phyloP scores from a whole-genome alignment of 2,797 vertebrate species.

The Philypnodon macrostomus region DNA sequence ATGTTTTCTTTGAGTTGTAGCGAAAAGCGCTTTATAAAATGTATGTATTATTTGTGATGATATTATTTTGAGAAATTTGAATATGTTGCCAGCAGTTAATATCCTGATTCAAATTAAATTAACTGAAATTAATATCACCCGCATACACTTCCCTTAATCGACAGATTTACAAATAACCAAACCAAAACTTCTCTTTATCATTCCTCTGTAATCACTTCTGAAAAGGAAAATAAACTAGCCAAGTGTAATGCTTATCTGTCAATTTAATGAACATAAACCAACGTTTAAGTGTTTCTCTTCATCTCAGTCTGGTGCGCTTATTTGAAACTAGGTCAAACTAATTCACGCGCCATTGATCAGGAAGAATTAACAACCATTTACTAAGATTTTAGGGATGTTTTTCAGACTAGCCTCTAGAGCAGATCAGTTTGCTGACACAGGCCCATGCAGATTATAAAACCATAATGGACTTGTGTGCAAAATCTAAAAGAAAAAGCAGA shows the following conservation, averaged over 20 bases:
- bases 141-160: not conserved
- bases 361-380: slow-evolving; percentile 59
- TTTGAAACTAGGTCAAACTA: slow-evolving; percentile 66
- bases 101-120: no score
- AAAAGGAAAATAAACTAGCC: slow-evolving; percentile 3
- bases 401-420: slow-evolving; percentile 38
- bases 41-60: no score
- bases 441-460: slow-evolving; percentile 2
- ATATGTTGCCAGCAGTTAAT: no score
- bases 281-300: slow-evolving; percentile 5
- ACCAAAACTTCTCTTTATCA: not conserved
- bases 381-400: slow-evolving; percentile 38
- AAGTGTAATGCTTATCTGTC: not conserved
- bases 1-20: no score
- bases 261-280: slow-evolving; percentile 21
- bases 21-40: no score
- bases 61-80: no score
- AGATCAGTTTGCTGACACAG: slow-evolving; percentile 24
- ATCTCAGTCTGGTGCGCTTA: slow-evolving; percentile 35
- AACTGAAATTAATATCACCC: slow-evolving; percentile 16
- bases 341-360: slow-evolving; percentile 62
- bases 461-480: not conserved
- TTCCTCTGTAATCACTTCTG: not conserved
- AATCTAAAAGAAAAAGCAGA: no score
- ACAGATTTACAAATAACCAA: not conserved